Evolutionary conservation across 2,888 invertebrate species (phyloP), one percentile per base, ranked within the genome.

Genomic region (Drosophila cognata): DNA sequence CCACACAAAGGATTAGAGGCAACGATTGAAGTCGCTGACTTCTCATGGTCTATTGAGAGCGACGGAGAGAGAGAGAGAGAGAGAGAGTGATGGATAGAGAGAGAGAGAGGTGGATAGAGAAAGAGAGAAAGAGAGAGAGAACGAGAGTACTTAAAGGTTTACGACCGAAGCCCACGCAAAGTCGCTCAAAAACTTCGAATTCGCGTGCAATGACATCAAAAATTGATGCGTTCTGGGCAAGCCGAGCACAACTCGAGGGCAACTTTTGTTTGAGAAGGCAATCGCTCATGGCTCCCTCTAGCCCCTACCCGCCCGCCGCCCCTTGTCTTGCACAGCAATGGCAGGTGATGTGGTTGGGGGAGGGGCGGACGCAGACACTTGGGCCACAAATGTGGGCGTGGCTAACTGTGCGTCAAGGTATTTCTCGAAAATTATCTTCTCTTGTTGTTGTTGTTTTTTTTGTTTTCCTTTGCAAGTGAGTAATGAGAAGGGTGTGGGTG

Each of bases 171-270:
- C 29, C 51, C 60, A 67, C 58, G 57, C 68, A 81, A 86, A 87
- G 67, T 74, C 79, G 63, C 28, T 70, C 56, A 72, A 80, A 64
- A 71, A 68, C 60, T 69, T 71, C 38, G 66, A 75, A 79, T 61
- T 88, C 70, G 68, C 70, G 64, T 7, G 62, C 71, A 86, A 75
- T 81, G 78, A 68, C 89, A 88, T 89, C 66, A 81, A 83, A 84
- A 69, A 86, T 84, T 53, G 67, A 81, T 84, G 81, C 70, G 75
- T 55, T 71, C 50, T 83, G 83, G 41, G n/a, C n/a, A 21, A 21
- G 43, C 16, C 46, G 16, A 4, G 16, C 21, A 67, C 67, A 81
- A 74, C 71, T 80, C 86, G 41, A 13, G 4, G 36, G 4, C 38
- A 71, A 83, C 77, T 57, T 74, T 80, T 62, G 60, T 56, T 60